phyloP scores from a whole-genome alignment of 2,888 invertebrate genomes.

The Epicampocera succincta region DNA sequence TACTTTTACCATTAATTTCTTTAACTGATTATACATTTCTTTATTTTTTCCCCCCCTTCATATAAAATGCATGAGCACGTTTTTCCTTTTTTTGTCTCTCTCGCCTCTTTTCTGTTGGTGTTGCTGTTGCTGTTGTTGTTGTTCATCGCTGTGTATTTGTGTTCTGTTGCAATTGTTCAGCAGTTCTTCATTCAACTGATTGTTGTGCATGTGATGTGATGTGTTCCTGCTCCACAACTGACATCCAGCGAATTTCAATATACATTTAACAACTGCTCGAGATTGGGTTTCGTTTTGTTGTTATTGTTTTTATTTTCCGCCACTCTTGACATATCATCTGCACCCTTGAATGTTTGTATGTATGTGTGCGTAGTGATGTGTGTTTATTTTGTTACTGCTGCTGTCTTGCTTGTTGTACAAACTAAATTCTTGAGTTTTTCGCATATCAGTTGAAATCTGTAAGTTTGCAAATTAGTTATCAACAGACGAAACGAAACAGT shows the following conservation, averaged over 20 bases:
- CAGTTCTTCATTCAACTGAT: constrained; percentile 57
- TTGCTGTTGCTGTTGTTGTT: constrained; percentile 21
- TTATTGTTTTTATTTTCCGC: background rate
- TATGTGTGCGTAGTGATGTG: background rate
- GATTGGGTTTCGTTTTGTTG: constrained; percentile 27
- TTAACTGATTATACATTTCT: constrained; percentile 47
- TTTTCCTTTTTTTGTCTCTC: background rate
- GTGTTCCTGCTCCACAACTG: constrained; percentile 54
- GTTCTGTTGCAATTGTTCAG: constrained; percentile 10
- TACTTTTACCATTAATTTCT: background rate
- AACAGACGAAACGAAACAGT: constrained; percentile 39
- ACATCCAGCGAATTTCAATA: constrained; percentile 60
- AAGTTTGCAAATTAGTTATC: constrained; percentile 66
- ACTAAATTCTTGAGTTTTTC: constrained; percentile 52
- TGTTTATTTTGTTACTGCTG: constrained; percentile 7
- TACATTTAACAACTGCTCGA: constrained; percentile 44
- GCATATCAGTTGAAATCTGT: constrained; percentile 58
- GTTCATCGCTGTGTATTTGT: constrained; percentile 23
- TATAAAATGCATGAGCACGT: constrained; percentile 54
- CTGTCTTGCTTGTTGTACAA: constrained; percentile 30
- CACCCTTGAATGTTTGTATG: constrained; percentile 41
- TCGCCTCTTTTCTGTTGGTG: background rate
- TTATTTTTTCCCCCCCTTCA: constrained; percentile 26
- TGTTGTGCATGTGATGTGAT: constrained; percentile 55
- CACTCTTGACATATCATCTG: constrained; percentile 36